phyloP scores from a whole-genome alignment of 2,113 vertebrate species.

The Acanthochromis polyacanthus region DNA sequence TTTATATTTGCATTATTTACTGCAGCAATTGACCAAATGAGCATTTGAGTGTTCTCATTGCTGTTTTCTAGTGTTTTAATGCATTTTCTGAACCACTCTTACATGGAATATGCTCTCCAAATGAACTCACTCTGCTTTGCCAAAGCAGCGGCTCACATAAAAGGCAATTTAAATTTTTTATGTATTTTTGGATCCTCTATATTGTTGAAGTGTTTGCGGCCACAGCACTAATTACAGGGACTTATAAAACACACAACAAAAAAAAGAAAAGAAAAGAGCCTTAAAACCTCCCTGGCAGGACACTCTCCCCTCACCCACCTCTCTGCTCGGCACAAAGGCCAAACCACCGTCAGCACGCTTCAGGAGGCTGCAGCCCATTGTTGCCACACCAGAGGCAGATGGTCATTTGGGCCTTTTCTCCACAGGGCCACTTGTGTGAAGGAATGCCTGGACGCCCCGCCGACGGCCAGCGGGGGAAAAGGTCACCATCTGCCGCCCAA shows the following conservation, averaged over 20 bases:
- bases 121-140: neutral
- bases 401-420: conserved; percentile 71
- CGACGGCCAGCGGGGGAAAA: conserved; percentile 52
- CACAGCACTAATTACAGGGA: neutral
- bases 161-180: neutral
- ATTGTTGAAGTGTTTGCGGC: conserved; percentile 22
- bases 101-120: no score
- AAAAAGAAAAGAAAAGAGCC: neutral
- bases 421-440: conserved; percentile 62
- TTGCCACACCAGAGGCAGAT: conserved; percentile 76
- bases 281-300: conserved; percentile 29
- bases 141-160: neutral
- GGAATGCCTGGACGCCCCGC: conserved; percentile 76
- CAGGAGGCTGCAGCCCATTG: conserved; percentile 69
- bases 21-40: neutral
- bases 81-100: no score
- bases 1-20: neutral
- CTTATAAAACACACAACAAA: conserved; percentile 4
- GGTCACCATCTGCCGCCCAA: conserved; percentile 79
- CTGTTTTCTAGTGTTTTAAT: no score
- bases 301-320: conserved; percentile 40
- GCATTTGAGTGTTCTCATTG: neutral
- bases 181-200: neutral
- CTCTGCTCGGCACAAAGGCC: conserved; percentile 58
- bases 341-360: conserved; percentile 73